Conservation (phyloP, 2,797 vertebrate species). For the Ctenosaura bakeri region DNA sequence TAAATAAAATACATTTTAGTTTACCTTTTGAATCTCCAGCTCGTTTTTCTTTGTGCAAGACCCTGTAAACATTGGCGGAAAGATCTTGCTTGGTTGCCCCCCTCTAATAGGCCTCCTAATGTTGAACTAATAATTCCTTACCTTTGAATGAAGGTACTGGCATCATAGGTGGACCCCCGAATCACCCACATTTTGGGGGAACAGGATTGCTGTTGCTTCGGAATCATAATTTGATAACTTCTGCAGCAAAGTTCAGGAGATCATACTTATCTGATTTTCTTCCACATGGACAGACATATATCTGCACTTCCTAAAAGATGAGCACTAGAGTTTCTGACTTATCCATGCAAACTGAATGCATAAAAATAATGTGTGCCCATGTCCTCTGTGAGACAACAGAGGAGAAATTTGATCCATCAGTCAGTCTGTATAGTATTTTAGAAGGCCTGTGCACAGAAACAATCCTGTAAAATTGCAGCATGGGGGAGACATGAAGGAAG, state of each 20-base stretch:
- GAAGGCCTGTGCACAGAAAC: neutral
- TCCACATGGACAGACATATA: neutral
- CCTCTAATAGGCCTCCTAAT: too few relatives aligned
- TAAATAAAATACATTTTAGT: too few relatives aligned
- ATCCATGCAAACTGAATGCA: neutral
- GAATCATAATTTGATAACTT: neutral
- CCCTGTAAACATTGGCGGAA: too few relatives aligned
- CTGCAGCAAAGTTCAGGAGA: neutral
- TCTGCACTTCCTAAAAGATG: neutral
- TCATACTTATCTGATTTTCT: neutral
- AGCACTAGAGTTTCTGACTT: neutral
- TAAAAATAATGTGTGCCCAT: neutral
- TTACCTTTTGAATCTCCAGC: too few relatives aligned
- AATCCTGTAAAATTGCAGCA: neutral
- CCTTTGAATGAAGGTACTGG: too few relatives aligned
- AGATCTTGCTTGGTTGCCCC: too few relatives aligned
- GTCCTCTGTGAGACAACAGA: neutral
- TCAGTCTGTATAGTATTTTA: neutral
- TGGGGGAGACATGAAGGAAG: neutral
- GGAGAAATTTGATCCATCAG: neutral
- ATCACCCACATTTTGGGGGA: neutral
- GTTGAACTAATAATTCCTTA: too few relatives aligned
- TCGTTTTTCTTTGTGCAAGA: too few relatives aligned
- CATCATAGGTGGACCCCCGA: too few relatives aligned
- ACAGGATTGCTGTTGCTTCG: too few relatives aligned